Base-by-base conservation (phyloP, 1,140 invertebrate species). In the Bilobella aurantiaca region DNA sequence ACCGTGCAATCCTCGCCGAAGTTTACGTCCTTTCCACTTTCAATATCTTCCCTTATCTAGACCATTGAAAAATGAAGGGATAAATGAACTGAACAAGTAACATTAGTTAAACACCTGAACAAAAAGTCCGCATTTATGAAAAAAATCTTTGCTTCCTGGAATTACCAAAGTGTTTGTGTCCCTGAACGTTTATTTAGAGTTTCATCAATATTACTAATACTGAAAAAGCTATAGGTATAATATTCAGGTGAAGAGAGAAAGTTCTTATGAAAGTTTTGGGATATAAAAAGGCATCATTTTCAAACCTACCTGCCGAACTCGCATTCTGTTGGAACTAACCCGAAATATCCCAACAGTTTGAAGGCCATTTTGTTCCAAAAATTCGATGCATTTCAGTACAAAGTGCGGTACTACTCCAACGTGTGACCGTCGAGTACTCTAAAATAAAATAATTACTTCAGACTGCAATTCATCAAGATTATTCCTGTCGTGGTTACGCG, bases 11-110 rank as follows among this genome's bases (percentile, higher is more conserved):
- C 87, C 3, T 85, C 80, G 31, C 87, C 86, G 70, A 96, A 81
- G 62, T 84, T 81, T 1, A 87, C 85, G 70, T 90, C 86, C 70
- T 85, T 83, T 16, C 89, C 89, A 68, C 83, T 84, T 78, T 96
- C 91, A 78, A 94, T 93, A 61, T 93, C 90, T 76, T 96, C 91
- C 47, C 91, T 81, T 65, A 96, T 79, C 91, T 95, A 75, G 1
- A 82, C n/a, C n/a, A n/a, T n/a, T n/a, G n/a, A n/a, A n/a, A n/a
- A n/a, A n/a, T n/a, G n/a, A n/a, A n/a, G n/a, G n/a, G n/a, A n/a
- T n/a, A n/a, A n/a, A n/a, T n/a, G n/a, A n/a, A n/a, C n/a, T n/a
- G n/a, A n/a, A n/a, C n/a, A n/a, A n/a, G n/a, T n/a, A n/a, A n/a
- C n/a, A n/a, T n/a, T n/a, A n/a, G n/a, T n/a, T n/a, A n/a, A n/a